Base-by-base conservation (phyloP, 2,113 vertebrate species). In the Polypterus senegalus region DNA sequence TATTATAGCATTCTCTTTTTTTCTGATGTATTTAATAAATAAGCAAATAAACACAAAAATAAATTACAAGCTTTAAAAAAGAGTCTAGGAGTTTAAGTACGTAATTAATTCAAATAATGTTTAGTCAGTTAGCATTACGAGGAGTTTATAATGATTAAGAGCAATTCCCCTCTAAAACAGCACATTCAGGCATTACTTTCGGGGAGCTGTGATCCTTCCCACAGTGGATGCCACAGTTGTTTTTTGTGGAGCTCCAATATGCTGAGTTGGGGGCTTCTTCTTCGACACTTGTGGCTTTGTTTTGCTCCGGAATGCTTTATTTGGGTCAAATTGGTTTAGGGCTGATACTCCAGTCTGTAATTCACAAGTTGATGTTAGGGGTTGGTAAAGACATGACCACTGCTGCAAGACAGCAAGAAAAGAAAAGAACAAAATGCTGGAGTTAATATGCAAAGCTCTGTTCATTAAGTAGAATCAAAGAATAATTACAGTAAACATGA, bases 381-480 rank as follows among this genome's bases (percentile, higher is more conserved):
- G 94, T 63, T 92, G 94, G 73, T 95, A 98, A 78, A 97, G 89
- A 61, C 88, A 93, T 64, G 93, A 91, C 94, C 96, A 98, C 75
- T 97, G 96, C 96, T 98, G 84, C 58, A 68, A 67, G 65, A 66
- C 9, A 70, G 48, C 48, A 27, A 47, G 66, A 10, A n/a, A 46
- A 65, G 5, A 27, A 51, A 1, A 7, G 11, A 7, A 5, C 44
- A 27, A 44, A 46, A 3, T 62, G 53, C 60, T 11, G 48, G 8
- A 27, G 27, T 27, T 27, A 27, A 27, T 27, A 27, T 27, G 27
- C 27, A 27, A 27, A 27, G 27, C 27, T 27, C 27, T 27, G 27
- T 27, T 27, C 27, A 27, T 27, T 27, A 27, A 27, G 27, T 27
- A 27, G 27, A 27, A 27, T 27, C 27, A 27, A 27, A 27, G 27